phyloP scores from a whole-genome alignment of 1,140 invertebrate genomes.

The Zaprionus nigranus region DNA sequence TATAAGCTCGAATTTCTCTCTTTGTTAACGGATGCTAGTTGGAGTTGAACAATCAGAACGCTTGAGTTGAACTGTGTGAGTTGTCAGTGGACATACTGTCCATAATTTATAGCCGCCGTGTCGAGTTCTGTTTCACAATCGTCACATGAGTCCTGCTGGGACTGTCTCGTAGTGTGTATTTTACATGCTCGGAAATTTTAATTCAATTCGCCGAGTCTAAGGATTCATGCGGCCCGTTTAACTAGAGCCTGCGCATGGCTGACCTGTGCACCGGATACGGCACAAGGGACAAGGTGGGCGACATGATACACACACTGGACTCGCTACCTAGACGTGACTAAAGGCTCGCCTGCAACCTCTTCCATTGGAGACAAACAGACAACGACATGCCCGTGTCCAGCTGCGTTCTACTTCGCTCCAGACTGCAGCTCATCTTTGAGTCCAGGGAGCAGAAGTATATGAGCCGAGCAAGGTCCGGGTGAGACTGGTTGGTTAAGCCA shows the following conservation, averaged over 20 bases:
- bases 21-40: slow-evolving; percentile 66
- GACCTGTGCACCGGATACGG: slow-evolving; percentile 24
- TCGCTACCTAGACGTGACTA: slow-evolving; percentile 10
- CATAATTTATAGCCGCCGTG: slow-evolving; percentile 5
- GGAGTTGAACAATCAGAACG: slow-evolving; percentile 26
- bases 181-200: slow-evolving; percentile 68
- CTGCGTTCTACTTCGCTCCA: slow-evolving; percentile 25
- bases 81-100: slow-evolving; percentile 38
- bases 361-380: slow-evolving; percentile 80
- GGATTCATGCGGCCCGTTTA: slow-evolving; percentile 64
- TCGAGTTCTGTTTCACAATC: slow-evolving; percentile 8
- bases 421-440: slow-evolving; percentile 78
- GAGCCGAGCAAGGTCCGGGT: slow-evolving; percentile 3
- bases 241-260: slow-evolving; percentile 32
- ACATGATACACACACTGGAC: neutral
- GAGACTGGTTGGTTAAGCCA: slow-evolving; percentile 11
- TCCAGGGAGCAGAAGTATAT: slow-evolving; percentile 31
- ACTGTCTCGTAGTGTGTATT: slow-evolving; percentile 53
- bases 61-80: slow-evolving; percentile 38
- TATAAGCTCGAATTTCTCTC: slow-evolving; percentile 3
- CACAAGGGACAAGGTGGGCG: neutral
- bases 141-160: slow-evolving; percentile 23
- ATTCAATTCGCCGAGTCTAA: slow-evolving; percentile 74
- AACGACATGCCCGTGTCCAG: slow-evolving; percentile 68
- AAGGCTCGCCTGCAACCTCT: slow-evolving; percentile 76